phyloP scores from a whole-genome alignment of 2,113 vertebrate genomes.

The Peromyscus californicus region DNA sequence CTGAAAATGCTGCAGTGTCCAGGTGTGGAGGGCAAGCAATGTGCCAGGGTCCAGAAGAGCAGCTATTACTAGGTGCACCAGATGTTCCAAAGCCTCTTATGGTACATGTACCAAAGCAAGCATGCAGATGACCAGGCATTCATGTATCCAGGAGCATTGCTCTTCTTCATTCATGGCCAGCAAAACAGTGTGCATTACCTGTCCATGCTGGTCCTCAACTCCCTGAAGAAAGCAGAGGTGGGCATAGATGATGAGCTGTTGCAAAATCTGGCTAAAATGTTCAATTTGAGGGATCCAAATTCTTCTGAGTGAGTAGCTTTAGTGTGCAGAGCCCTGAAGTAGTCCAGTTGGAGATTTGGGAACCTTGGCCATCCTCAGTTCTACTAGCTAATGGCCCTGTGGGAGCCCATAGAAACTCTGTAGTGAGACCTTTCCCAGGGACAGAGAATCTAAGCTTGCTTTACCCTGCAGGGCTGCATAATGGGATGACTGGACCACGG shows the following conservation, averaged over 20 bases:
- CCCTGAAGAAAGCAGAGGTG: slow-evolving; percentile 95
- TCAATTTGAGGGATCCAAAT: slow-evolving; percentile 97
- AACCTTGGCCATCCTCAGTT: too few relatives aligned
- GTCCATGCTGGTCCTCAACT: slow-evolving; percentile 97
- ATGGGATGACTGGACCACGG: too few relatives aligned
- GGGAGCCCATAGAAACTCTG: too few relatives aligned
- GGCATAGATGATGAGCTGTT: slow-evolving; percentile 95
- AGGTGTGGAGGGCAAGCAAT: too few relatives aligned
- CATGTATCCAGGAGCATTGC: slow-evolving; percentile 96
- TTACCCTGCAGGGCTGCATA: too few relatives aligned
- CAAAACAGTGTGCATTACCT: slow-evolving; percentile 98
- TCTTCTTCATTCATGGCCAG: slow-evolving; percentile 99
- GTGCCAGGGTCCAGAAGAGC: too few relatives aligned
- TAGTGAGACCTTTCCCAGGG: too few relatives aligned
- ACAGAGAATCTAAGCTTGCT: too few relatives aligned
- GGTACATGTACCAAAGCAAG: slow-evolving; percentile 98
- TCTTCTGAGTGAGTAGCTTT: slow-evolving; percentile 97
- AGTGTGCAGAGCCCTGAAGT: slow-evolving; percentile 97
- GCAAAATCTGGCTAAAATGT: slow-evolving; percentile 95
- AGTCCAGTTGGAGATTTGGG: slow-evolving; percentile 88
- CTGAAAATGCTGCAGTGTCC: too few relatives aligned
- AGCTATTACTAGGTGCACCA: too few relatives aligned
- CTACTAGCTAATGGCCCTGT: too few relatives aligned
- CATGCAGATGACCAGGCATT: slow-evolving; percentile 95
- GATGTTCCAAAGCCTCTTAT: slow-evolving; percentile 71